Base-by-base conservation (phyloP, 2,888 invertebrate genomes). In the Saturnia pavonia region DNA sequence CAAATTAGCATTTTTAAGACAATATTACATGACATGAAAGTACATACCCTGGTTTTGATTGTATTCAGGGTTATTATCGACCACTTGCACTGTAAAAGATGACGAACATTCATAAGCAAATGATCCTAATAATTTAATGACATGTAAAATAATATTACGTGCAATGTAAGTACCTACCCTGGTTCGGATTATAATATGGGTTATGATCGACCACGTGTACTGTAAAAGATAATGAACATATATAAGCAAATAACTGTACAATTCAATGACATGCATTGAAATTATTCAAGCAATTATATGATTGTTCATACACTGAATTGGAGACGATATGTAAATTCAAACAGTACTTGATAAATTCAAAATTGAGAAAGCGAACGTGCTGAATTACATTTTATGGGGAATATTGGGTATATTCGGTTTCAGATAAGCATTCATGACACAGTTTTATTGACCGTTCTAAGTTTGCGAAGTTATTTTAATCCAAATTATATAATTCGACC, bases 51-150 rank as follows among this genome's bases (percentile, higher is more conserved):
- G 63, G n/a, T 40, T 16, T 22, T 42, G 14, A 63, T 43, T 11
- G 16, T 60, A 1, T 25, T 60, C 22, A 54, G 22, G 14, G 27
- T 54, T 45, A 69, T 60, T 22, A 27, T 68, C 68, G 19, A 68
- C 68, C 25, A 67, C 67, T 12, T 67, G 12, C 48, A 67, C 67
- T 67, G 48, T 43, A 42, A 67, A 67, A 67, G 9, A 57, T 60
- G 57, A 57, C 11, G 27, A 14, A 14, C 25, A 57, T 25, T 25
- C 25, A 57, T 57, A 63, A 63, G 19, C 40, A 63, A 63, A 63
- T 11, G 14, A 40, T 7, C 60, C 2, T 16, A 19, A 63, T 11
- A 19, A 40, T 19, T 63, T 34, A 19, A 63, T 63, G 63, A 25
- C n/a, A 51, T 16, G 9, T 22, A 25, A n/a, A n/a, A 3, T 57